These are phyloP conservation scores for Pharmacophagus antenor DNA, from an alignment of 2,888 invertebrate genomes.

Conservation along the genomic window DNA sequence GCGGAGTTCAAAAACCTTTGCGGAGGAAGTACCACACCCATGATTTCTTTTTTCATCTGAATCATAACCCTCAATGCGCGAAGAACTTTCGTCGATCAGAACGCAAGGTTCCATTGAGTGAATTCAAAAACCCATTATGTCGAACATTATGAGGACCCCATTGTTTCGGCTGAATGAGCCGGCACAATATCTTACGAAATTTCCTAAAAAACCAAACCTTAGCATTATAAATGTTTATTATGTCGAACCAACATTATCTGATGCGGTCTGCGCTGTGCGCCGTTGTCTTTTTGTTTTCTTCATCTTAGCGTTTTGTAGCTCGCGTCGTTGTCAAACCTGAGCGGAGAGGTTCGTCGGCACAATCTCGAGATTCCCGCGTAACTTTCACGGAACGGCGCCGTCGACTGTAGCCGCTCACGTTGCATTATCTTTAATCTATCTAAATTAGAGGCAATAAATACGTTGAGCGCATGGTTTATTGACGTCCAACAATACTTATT, in stretches of 20 bases:
- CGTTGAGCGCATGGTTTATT: slow-evolving; percentile 48
- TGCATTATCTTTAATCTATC: slow-evolving; percentile 49
- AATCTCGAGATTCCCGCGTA: slow-evolving; percentile 7
- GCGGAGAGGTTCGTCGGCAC: slow-evolving; percentile 37
- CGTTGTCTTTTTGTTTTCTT: slow-evolving; percentile 59
- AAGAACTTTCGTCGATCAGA: slow-evolving; percentile 70
- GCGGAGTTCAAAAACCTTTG: slow-evolving; percentile 35
- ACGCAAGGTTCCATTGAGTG: slow-evolving; percentile 68
- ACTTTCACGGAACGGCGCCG: slow-evolving; percentile 24
- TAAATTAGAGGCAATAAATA: slow-evolving; percentile 65
- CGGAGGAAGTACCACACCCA: slow-evolving; percentile 66
- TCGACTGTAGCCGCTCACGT: slow-evolving; percentile 36
- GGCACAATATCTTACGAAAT: slow-evolving; percentile 79
- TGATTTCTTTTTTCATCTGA: slow-evolving; percentile 53
- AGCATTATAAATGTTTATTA: slow-evolving; percentile 72
- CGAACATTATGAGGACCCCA: slow-evolving; percentile 71
- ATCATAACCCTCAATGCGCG: slow-evolving; percentile 61
- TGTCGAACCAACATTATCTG: slow-evolving; percentile 55
- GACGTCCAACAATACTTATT: slow-evolving; percentile 49
- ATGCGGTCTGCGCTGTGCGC: slow-evolving; percentile 48
- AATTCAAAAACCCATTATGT: slow-evolving; percentile 74
- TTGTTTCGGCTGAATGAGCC: slow-evolving; percentile 75
- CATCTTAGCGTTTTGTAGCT: slow-evolving; percentile 38
- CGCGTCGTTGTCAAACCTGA: slow-evolving; percentile 37
- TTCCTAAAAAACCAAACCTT: slow-evolving; percentile 74